Evolutionary conservation across 1,140 invertebrate genomes (phyloP).

Genomic region (Drosophila cardini): DNA sequence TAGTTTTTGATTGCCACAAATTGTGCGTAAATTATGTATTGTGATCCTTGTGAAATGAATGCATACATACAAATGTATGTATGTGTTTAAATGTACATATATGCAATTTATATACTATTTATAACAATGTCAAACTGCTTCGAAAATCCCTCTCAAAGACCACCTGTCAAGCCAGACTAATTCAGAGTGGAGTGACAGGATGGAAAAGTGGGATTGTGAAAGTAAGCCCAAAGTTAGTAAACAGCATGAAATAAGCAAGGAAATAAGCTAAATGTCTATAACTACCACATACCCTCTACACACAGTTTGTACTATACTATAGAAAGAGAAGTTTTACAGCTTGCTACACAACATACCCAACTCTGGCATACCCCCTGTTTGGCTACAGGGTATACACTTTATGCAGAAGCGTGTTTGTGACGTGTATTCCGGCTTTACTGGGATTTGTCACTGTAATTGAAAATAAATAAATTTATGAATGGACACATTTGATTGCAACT

Average conservation of each 20-base stretch:
- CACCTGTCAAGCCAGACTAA: slow-evolving; percentile 35
- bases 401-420: neutral
- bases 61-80: slow-evolving; percentile 12
- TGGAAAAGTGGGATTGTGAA: slow-evolving; percentile 16
- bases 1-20: slow-evolving; percentile 75
- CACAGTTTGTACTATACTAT: too few species aligned
- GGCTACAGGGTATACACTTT: neutral
- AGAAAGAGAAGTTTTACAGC: too few species aligned
- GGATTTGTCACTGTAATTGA: slow-evolving; percentile 40
- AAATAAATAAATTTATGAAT: slow-evolving; percentile 40
- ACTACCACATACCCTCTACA: neutral
- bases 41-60: slow-evolving; percentile 23
- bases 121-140: slow-evolving; percentile 31
- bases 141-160: slow-evolving; percentile 28
- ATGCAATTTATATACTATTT: neutral
- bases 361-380: neutral
- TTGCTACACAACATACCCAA: neutral
- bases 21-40: slow-evolving; percentile 67
- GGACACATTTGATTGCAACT: slow-evolving; percentile 10
- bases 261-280: neutral
- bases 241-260: slow-evolving; percentile 15
- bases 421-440: neutral
- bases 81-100: neutral
- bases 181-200: neutral
- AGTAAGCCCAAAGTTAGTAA: slow-evolving; percentile 5